Evolutionary conservation across 2,113 vertebrate species (phyloP).

Genomic region (Scortum barcoo): DNA sequence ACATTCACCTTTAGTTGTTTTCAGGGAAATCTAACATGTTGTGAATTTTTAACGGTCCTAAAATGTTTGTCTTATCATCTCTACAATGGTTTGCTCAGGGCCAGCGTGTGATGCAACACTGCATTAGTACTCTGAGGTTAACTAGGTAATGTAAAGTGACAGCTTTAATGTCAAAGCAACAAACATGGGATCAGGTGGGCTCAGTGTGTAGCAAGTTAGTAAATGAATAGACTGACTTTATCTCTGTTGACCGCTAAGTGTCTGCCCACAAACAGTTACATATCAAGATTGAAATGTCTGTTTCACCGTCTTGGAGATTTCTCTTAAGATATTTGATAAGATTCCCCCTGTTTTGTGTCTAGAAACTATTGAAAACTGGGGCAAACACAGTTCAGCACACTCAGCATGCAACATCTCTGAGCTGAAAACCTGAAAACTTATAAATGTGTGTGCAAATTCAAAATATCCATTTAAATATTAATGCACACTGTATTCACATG

Average conservation of each 20-base stretch:
- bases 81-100: background rate
- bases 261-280: background rate
- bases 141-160: background rate
- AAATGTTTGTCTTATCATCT: background rate
- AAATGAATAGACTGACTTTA: conserved; percentile 21
- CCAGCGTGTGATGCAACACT: conserved; percentile 2
- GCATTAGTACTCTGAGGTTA: background rate
- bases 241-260: background rate
- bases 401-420: background rate
- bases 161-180: background rate
- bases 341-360: background rate
- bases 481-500: background rate
- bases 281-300: background rate
- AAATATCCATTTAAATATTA: background rate
- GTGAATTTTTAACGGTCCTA: background rate
- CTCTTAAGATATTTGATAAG: no score
- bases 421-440: background rate
- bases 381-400: background rate
- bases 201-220: no score
- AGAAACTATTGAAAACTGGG: no score
- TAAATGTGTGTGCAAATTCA: background rate
- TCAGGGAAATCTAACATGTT: background rate
- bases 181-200: background rate
- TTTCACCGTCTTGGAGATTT: background rate
- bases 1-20: background rate